phyloP scores from a whole-genome alignment of 2,797 vertebrate species.

The Sebastes vulpes region DNA sequence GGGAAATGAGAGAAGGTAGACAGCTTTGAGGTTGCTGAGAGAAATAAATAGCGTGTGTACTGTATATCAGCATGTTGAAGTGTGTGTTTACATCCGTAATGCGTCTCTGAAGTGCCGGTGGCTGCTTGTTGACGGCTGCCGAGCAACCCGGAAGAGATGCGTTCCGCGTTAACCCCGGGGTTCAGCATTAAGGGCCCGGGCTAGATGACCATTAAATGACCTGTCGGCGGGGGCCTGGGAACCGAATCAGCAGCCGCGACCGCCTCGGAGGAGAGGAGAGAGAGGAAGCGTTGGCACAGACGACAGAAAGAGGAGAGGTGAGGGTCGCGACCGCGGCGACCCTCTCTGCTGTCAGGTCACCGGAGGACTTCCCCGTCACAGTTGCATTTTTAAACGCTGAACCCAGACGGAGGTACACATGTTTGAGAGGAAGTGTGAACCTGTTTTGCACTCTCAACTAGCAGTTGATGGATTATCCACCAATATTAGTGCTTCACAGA shows the following conservation, averaged over 20 bases:
- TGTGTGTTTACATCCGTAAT: conserved; percentile 1
- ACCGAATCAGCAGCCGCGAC: conserved; percentile 23
- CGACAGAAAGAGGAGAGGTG: conserved; percentile 8
- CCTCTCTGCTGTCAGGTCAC: conserved; percentile 34
- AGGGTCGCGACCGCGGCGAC: conserved; percentile 30
- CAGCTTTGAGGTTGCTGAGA: neutral
- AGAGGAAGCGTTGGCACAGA: conserved; percentile 21
- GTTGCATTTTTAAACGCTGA: conserved; percentile 18
- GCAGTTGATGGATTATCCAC: conserved; percentile 11
- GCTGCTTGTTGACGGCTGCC: conserved; percentile 15
- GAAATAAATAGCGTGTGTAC: neutral
- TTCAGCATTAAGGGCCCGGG: conserved; percentile 66
- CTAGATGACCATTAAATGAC: conserved; percentile 76
- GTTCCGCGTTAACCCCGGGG: conserved; percentile 72
- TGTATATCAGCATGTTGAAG: neutral
- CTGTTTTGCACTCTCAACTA: neutral
- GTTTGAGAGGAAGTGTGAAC: conserved; percentile 31
- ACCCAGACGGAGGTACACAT: conserved; percentile 19
- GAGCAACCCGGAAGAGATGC: conserved; percentile 54
- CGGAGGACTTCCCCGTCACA: conserved; percentile 47
- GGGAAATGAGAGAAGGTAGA: conserved; percentile 11
- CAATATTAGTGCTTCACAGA: neutral
- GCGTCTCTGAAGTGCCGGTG: conserved; percentile 3
- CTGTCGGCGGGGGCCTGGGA: conserved; percentile 79
- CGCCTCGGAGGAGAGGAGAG: conserved; percentile 5